Conservation (phyloP, 1,140 invertebrate genomes). For the Pseudomyrmex gracilis region DNA sequence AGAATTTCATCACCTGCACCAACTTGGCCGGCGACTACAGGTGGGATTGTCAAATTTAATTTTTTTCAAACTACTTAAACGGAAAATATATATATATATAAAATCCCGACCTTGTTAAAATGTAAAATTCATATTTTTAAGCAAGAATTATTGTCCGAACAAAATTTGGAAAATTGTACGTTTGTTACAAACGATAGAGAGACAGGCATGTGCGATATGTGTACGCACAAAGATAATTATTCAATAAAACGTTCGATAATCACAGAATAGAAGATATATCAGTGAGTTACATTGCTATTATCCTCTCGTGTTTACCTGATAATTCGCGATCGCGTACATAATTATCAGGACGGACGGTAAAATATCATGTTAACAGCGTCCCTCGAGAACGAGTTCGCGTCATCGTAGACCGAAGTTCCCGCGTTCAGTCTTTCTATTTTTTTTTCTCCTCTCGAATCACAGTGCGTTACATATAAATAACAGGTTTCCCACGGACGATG, state of each 20-base stretch:
- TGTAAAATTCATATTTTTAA: no score
- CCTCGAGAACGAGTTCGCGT: background rate
- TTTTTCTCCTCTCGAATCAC: background rate
- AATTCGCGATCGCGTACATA: background rate
- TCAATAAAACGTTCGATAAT: background rate
- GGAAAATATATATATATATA: no score
- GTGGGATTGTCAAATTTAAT: slow-evolving; percentile 62
- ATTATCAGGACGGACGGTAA: background rate
- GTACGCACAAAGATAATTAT: background rate
- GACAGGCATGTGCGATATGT: background rate
- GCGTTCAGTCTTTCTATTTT: slow-evolving; percentile 6
- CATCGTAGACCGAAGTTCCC: background rate
- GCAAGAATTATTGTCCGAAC: background rate
- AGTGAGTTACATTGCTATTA: background rate
- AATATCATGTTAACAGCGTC: background rate
- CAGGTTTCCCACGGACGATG: slow-evolving; percentile 22
- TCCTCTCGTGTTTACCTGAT: background rate
- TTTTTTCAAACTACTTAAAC: background rate
- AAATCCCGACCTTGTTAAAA: no score
- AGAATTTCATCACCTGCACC: slow-evolving; percentile 92
- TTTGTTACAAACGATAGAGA: background rate
- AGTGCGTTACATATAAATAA: slow-evolving; percentile 26
- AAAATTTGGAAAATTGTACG: background rate
- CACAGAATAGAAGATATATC: background rate
- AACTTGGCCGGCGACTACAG: slow-evolving; percentile 94